These are phyloP conservation scores for Manacus vitellinus DNA, from an alignment of 2,113 vertebrate species.

Conservation along the genomic window DNA sequence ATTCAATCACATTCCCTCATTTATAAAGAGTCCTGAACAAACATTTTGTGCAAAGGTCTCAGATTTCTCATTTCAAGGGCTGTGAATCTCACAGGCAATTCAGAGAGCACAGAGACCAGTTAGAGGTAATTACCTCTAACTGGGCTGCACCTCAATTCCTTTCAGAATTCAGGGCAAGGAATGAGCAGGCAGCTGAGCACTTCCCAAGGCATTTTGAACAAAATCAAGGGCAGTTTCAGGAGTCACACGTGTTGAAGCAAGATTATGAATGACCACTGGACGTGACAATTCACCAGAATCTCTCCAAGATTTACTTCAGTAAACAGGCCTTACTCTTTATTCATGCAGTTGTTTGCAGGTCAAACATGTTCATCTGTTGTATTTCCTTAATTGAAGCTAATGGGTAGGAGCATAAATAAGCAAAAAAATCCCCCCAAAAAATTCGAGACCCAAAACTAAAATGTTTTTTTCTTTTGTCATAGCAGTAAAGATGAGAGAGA, in stretches of 20 bases:
- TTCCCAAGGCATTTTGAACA: background rate
- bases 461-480: background rate
- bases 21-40: slow-evolving; percentile 9
- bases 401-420: background rate
- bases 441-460: background rate
- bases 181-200: background rate
- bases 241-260: background rate
- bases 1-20: background rate
- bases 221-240: background rate
- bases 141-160: background rate
- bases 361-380: background rate
- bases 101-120: background rate
- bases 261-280: background rate
- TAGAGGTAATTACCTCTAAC: background rate
- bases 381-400: background rate
- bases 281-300: background rate
- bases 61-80: slow-evolving; percentile 14
- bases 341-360: background rate
- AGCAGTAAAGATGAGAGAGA: background rate
- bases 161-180: background rate
- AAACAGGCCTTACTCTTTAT: background rate
- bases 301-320: background rate
- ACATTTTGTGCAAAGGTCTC: slow-evolving; percentile 9
- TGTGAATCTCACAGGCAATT: background rate
- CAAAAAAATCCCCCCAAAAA: background rate